Percentiles rank a stretch among this genome's conserved stretches.
phyloP scores from a whole-genome alignment of 2,113 vertebrate species.

The Campylomormyrus numenius region DNA sequence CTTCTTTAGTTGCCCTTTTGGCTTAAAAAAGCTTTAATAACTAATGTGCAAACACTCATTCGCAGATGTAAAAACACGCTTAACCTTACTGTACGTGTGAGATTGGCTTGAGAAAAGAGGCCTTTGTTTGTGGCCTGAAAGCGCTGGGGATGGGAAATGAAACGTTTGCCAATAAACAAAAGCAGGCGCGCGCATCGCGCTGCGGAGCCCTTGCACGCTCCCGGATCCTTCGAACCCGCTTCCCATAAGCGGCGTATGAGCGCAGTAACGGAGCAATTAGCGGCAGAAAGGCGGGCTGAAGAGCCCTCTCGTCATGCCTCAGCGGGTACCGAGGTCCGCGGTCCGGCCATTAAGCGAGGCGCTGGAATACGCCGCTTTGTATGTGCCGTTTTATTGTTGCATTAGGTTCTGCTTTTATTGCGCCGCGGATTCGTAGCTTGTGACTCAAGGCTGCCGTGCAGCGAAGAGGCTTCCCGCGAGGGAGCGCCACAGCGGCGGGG shows the following conservation, averaged over 20 bases:
- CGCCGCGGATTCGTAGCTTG: not conserved
- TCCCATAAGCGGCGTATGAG: not conserved
- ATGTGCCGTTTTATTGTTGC: not conserved
- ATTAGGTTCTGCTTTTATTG: not conserved
- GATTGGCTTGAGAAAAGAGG: not conserved
- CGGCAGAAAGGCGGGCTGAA: not conserved
- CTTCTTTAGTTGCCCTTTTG: not conserved
- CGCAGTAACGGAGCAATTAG: not conserved
- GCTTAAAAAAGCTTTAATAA: not conserved
- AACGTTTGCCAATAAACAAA: not conserved
- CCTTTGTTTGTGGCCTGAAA: not conserved
- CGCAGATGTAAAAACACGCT: not conserved
- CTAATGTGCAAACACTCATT: not conserved
- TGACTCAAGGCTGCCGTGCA: not conserved
- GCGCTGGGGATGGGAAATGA: not conserved
- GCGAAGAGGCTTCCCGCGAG: not conserved
- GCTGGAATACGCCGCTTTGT: not conserved
- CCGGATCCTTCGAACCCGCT: not conserved
- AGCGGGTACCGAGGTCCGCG: conserved; percentile 1
- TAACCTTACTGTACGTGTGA: not conserved
- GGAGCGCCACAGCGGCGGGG: not conserved
- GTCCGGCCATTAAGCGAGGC: not conserved
- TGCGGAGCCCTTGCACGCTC: not conserved
- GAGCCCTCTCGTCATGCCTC: not conserved
- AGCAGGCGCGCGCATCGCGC: not conserved